phyloP scores from a whole-genome alignment of 2,113 vertebrate species.

The Microcebus murinus region DNA sequence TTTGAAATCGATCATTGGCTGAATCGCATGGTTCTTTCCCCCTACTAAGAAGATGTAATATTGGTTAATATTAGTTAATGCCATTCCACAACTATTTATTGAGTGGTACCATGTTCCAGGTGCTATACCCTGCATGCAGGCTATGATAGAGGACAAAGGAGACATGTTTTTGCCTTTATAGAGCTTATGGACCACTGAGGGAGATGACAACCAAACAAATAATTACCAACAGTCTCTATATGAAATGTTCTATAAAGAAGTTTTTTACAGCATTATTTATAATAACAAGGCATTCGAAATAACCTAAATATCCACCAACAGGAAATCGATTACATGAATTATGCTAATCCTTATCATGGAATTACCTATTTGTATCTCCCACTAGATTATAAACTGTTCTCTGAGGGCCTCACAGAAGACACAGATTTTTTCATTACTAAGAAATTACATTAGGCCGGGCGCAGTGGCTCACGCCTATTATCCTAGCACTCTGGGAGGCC shows the following conservation, averaged over 20 bases:
- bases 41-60: background rate
- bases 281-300: background rate
- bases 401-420: background rate
- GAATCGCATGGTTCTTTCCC: background rate
- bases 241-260: background rate
- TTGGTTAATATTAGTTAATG: background rate
- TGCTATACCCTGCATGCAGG: background rate
- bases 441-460: background rate
- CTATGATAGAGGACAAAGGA: background rate
- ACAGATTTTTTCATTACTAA: background rate
- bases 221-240: background rate
- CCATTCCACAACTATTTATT: background rate
- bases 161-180: background rate
- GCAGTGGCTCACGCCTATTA: too few species aligned
- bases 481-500: too few species aligned
- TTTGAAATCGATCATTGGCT: background rate
- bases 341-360: background rate
- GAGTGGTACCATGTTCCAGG: background rate
- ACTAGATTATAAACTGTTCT: background rate
- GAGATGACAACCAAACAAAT: background rate
- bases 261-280: background rate
- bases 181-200: background rate
- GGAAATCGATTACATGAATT: background rate
- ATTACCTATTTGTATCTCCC: background rate
- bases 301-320: background rate